phyloP scores from a whole-genome alignment of 2,888 invertebrate species.

The Meiosimyza decipiens region DNA sequence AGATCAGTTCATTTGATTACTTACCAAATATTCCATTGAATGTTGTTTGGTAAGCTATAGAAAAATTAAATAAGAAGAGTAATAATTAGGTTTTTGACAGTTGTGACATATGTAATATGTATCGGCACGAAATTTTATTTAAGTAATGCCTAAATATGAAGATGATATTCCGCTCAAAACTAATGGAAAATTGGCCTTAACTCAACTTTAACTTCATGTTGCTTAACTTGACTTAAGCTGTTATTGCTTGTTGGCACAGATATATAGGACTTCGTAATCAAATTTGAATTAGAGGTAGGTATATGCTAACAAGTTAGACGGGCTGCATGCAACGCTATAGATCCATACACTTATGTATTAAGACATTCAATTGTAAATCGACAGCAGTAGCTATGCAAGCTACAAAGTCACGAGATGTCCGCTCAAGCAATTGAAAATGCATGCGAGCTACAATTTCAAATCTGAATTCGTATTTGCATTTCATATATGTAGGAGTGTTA shows the following conservation, averaged over 20 bases:
- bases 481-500: too few relatives aligned
- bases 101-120: too few relatives aligned
- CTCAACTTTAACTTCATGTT: too few relatives aligned
- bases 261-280: neutral
- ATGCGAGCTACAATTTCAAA: neutral
- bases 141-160: too few relatives aligned
- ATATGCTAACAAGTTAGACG: neutral
- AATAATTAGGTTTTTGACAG: conserved; percentile 24
- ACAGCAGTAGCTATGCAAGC: neutral
- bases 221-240: too few relatives aligned
- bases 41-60: conserved; percentile 50
- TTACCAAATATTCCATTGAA: conserved; percentile 54
- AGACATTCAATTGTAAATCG: neutral
- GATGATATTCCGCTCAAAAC: too few relatives aligned
- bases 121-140: too few relatives aligned
- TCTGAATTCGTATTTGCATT: neutral
- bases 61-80: conserved; percentile 31
- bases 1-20: conserved; percentile 34
- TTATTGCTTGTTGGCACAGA: too few relatives aligned
- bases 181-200: too few relatives aligned
- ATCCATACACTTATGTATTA: neutral
- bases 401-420: neutral
- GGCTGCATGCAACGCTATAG: neutral
- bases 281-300: neutral
- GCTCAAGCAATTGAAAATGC: neutral